Conservation (phyloP, 2,888 invertebrate genomes). For the Melolontha melolontha region DNA sequence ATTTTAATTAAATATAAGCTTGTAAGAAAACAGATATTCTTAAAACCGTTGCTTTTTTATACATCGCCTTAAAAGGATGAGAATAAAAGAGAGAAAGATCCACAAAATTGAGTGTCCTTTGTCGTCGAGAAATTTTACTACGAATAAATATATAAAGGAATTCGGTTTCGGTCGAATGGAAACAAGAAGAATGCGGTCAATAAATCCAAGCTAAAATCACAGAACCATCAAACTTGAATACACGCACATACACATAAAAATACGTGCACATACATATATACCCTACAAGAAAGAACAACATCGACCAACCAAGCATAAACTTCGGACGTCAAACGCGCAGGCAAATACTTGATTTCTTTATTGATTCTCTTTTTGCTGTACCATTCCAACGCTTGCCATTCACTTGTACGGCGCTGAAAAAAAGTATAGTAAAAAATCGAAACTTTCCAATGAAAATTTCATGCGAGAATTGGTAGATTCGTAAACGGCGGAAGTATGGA, state of each 20-base stretch:
- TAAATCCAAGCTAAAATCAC: constrained; percentile 35
- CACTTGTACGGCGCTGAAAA: too few species aligned
- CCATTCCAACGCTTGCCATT: too few species aligned
- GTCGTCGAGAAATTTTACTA: constrained; percentile 26
- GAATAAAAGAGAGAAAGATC: not conserved
- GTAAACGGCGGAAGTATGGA: not conserved
- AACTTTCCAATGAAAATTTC: constrained; percentile 21
- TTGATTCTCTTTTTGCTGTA: too few species aligned
- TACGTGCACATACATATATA: not conserved
- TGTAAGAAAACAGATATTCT: too few species aligned
- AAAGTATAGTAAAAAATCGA: too few species aligned
- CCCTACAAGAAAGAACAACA: constrained; percentile 18
- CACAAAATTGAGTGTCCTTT: constrained; percentile 21
- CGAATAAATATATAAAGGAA: constrained; percentile 35
- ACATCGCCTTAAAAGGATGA: too few species aligned
- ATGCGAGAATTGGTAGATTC: constrained; percentile 14
- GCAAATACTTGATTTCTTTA: too few species aligned
- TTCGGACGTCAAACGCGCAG: constrained; percentile 26
- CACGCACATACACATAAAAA: not conserved
- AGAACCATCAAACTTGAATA: constrained; percentile 24
- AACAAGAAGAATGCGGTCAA: constrained; percentile 38
- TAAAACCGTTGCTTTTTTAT: too few species aligned
- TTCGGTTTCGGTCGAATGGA: constrained; percentile 23
- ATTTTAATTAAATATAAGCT: too few species aligned
- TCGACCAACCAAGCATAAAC: constrained; percentile 25